Conservation (phyloP, 37 sponge, comb jelly and placozoan species). For the Crambe crambe region DNA sequence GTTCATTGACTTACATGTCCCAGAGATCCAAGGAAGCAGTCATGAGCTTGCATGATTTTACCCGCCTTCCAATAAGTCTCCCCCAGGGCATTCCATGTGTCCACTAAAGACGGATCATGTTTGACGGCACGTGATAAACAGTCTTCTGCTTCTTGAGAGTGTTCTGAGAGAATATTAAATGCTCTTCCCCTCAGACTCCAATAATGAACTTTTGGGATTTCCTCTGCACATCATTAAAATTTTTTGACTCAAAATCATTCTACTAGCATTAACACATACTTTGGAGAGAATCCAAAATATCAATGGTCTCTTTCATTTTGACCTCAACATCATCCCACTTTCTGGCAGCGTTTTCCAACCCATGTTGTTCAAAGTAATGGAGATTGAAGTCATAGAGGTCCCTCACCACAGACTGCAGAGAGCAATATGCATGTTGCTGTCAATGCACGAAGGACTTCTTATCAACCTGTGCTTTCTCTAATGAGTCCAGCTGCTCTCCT, state of each 20-base stretch:
- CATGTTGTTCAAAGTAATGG: conserved; percentile 62
- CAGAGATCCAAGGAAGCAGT: conserved; percentile 82
- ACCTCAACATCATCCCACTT: conserved; percentile 45
- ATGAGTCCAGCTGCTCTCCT: background rate
- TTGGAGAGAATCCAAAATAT: conserved; percentile 37
- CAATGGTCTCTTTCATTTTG: conserved; percentile 47
- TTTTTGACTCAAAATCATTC: too few relatives aligned
- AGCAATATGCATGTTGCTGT: conserved; percentile 1
- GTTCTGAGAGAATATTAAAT: conserved; percentile 63
- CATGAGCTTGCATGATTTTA: conserved; percentile 60
- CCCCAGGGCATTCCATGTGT: conserved; percentile 81
- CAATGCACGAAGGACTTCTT: too few relatives aligned
- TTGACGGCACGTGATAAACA: conserved; percentile 68
- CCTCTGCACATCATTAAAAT: conserved; percentile 6
- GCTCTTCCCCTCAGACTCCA: conserved; percentile 56
- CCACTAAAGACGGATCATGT: conserved; percentile 59
- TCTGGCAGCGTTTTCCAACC: conserved; percentile 35
- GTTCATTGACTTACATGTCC: conserved; percentile 54
- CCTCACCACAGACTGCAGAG: conserved; percentile 41
- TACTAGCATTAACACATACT: conserved; percentile 31
- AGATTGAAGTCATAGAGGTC: conserved; percentile 52
- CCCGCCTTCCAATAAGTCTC: conserved; percentile 88
- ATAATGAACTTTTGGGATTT: conserved; percentile 30
- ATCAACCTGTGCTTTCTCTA: background rate
- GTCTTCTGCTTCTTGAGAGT: conserved; percentile 61